A percentile compares a stretch with the other conserved stretches of the same genome.
These are phyloP conservation scores for Myotis yumanensis DNA, from an alignment of 2,113 vertebrate genomes.

Conservation along the genomic window DNA sequence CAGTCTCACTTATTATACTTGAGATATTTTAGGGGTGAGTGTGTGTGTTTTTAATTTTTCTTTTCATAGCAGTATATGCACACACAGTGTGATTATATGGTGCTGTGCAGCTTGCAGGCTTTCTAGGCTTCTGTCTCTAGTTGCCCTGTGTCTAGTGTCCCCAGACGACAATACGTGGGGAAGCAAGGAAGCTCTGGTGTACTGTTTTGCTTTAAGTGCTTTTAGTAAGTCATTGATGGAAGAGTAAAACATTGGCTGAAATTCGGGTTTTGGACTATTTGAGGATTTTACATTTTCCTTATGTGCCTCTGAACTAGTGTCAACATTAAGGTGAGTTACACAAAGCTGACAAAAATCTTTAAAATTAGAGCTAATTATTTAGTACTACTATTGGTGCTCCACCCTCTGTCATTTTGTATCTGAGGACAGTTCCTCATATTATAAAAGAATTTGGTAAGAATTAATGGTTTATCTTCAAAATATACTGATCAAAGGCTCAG, in stretches of 20 bases:
- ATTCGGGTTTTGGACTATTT: background rate
- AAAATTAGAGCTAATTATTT: background rate
- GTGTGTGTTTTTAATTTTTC: background rate
- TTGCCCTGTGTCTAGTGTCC: background rate
- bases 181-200: background rate
- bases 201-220: slow-evolving; percentile 21
- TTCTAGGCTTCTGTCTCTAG: background rate
- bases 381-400: background rate
- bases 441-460: slow-evolving; percentile 7
- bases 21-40: background rate
- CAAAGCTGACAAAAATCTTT: background rate
- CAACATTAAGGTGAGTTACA: background rate
- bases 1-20: background rate
- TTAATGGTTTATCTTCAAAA: background rate
- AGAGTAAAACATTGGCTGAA: slow-evolving; percentile 24
- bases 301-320: background rate
- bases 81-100: background rate
- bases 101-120: background rate
- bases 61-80: background rate
- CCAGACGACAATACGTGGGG: background rate
- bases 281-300: background rate
- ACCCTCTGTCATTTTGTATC: slow-evolving; percentile 18
- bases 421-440: background rate
- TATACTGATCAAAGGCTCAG: background rate
- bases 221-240: slow-evolving; percentile 13